Conservation (phyloP, 2,888 invertebrate species). For the Perithous albicinctus region DNA sequence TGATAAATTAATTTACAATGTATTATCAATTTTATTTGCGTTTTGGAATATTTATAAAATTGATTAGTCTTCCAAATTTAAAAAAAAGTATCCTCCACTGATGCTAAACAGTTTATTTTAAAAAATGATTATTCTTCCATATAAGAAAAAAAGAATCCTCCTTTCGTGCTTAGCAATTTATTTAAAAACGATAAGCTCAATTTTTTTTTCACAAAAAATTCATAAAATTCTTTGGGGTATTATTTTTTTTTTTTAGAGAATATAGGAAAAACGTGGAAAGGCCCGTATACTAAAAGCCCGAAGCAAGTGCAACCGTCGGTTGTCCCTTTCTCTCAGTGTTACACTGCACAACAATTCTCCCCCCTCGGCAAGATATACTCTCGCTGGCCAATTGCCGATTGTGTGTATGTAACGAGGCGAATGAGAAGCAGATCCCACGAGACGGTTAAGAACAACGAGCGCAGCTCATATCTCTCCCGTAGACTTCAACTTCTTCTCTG, state of each 20-base stretch:
- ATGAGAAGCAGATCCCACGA: slow-evolving; percentile 45
- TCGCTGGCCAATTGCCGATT: slow-evolving; percentile 24
- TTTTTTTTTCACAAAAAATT: neutral
- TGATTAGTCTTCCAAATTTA: no score
- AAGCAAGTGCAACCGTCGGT: slow-evolving; percentile 49
- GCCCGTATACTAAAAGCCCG: neutral
- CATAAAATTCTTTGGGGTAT: neutral
- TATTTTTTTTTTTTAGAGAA: neutral
- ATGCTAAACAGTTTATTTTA: no score
- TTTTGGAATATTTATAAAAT: no score
- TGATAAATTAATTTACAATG: no score
- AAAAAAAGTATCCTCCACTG: no score
- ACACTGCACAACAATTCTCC: slow-evolving; percentile 8
- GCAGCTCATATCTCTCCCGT: slow-evolving; percentile 21
- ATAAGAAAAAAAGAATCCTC: no score
- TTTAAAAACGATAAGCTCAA: neutral
- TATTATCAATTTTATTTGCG: no score
- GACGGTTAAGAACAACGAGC: slow-evolving; percentile 23
- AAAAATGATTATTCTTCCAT: no score
- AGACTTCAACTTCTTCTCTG: slow-evolving; percentile 1
- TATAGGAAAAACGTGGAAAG: neutral
- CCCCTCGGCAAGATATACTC: neutral
- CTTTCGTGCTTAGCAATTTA: no score
- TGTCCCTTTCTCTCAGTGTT: slow-evolving; percentile 46
- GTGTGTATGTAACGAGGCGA: slow-evolving; percentile 32